Conservation (phyloP, 2,113 vertebrate species). For the Pomatostomus ruficeps region DNA sequence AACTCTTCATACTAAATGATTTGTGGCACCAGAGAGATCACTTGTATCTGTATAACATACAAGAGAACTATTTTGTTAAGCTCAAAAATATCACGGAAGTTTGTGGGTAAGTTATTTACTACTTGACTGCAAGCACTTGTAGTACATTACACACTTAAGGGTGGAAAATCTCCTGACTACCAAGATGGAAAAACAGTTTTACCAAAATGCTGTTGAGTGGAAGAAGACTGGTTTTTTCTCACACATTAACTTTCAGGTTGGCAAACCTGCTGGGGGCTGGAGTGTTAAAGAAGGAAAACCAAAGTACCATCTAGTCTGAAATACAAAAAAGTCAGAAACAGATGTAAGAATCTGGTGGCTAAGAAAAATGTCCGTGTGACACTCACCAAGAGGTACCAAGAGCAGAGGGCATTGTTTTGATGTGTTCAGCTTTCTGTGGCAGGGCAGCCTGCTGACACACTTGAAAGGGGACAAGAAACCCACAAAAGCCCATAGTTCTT, state of each 20-base stretch:
- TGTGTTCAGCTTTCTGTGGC: not conserved
- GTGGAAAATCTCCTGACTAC: not conserved
- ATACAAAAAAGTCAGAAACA: not conserved
- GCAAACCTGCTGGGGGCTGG: not conserved
- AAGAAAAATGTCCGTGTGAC: not conserved
- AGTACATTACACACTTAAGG: not conserved
- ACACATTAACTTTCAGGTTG: not conserved
- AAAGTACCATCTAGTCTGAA: not conserved
- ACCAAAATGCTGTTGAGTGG: not conserved
- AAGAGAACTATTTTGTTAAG: not conserved
- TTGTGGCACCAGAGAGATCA: not conserved
- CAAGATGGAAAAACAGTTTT: not conserved
- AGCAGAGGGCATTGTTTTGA: not conserved
- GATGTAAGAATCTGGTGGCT: not conserved
- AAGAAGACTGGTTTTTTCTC: not conserved
- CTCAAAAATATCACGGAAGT: not conserved
- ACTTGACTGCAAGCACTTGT: not conserved
- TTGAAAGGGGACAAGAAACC: not conserved
- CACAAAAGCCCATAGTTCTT: not conserved
- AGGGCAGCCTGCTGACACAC: not conserved
- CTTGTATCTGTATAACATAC: not conserved
- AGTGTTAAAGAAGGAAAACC: not conserved
- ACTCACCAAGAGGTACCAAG: not conserved
- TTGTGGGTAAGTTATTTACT: not conserved
- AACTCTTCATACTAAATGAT: not conserved